Evolutionary conservation across 2,113 vertebrate genomes (phyloP).

Genomic region (Ptyas mucosa): DNA sequence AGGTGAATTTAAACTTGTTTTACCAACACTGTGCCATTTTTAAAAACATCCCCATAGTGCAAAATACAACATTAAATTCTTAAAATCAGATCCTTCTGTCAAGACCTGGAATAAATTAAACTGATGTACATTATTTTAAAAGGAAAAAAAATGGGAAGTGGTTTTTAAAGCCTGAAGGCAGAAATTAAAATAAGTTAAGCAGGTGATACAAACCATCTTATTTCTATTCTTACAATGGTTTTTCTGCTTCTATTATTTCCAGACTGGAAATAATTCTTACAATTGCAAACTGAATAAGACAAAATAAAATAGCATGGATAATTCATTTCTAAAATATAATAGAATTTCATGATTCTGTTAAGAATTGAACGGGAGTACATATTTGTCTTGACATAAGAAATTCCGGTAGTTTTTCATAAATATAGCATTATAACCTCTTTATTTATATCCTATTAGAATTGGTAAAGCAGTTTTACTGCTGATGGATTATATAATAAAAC

Average conservation of each 20-base stretch:
- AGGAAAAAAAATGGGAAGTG: constrained; percentile 68
- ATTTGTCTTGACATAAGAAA: neutral
- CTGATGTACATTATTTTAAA: constrained; percentile 78
- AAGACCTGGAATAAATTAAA: constrained; percentile 82
- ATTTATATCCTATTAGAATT: neutral
- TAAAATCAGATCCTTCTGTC: constrained; percentile 78
- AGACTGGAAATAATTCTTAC: constrained; percentile 70
- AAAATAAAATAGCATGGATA: constrained; percentile 50
- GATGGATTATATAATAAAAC: neutral
- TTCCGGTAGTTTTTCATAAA: neutral
- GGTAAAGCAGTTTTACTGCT: neutral
- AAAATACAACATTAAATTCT: constrained; percentile 75
- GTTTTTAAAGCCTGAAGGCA: constrained; percentile 76
- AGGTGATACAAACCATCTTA: constrained; percentile 80
- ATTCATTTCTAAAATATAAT: neutral
- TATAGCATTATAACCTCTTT: neutral
- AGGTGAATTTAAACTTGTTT: neutral
- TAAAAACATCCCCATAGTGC: constrained; percentile 71
- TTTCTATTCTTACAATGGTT: constrained; percentile 67
- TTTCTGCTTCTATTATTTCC: constrained; percentile 62
- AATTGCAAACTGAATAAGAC: constrained; percentile 64
- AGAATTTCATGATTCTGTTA: constrained; percentile 3
- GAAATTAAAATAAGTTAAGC: constrained; percentile 75
- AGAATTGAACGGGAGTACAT: neutral
- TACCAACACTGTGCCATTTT: constrained; percentile 68